These are phyloP conservation scores for Potamilus streckersoni DNA, from an alignment of 1,140 invertebrate genomes.

Conservation along the genomic window DNA sequence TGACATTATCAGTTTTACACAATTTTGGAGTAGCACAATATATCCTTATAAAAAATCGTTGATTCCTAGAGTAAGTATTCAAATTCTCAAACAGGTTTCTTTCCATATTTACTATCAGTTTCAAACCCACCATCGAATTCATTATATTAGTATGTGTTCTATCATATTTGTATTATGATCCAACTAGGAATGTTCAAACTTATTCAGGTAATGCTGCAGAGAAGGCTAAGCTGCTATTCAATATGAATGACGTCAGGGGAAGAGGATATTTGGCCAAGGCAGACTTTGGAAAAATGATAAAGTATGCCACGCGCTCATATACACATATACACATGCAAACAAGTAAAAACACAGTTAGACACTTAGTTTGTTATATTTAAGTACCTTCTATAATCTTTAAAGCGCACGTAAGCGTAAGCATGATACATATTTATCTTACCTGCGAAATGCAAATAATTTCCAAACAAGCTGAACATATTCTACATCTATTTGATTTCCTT, in stretches of 20 bases:
- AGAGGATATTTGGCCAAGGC: conserved; percentile 68
- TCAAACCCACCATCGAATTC: neutral
- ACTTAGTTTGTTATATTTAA: neutral
- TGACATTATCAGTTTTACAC: too few species aligned
- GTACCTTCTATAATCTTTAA: neutral
- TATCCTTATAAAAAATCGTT: neutral
- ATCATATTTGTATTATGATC: neutral
- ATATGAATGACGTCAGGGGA: conserved; percentile 97
- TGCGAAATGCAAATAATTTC: neutral
- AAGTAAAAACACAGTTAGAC: neutral
- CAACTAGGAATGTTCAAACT: neutral
- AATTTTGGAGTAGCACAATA: neutral
- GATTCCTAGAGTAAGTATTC: neutral
- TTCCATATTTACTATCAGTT: neutral
- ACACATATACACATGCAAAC: neutral
- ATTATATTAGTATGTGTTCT: neutral
- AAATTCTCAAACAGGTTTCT: neutral
- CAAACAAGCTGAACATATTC: too few species aligned
- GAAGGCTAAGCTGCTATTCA: conserved; percentile 95
- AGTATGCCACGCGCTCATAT: conserved; percentile 61
- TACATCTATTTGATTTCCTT: too few species aligned
- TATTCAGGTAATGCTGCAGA: conserved; percentile 91
- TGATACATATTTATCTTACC: neutral
- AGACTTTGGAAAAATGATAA: conserved; percentile 73
- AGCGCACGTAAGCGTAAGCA: neutral